phyloP scores from a whole-genome alignment of 2,888 invertebrate genomes.

The Torymus auratus region DNA sequence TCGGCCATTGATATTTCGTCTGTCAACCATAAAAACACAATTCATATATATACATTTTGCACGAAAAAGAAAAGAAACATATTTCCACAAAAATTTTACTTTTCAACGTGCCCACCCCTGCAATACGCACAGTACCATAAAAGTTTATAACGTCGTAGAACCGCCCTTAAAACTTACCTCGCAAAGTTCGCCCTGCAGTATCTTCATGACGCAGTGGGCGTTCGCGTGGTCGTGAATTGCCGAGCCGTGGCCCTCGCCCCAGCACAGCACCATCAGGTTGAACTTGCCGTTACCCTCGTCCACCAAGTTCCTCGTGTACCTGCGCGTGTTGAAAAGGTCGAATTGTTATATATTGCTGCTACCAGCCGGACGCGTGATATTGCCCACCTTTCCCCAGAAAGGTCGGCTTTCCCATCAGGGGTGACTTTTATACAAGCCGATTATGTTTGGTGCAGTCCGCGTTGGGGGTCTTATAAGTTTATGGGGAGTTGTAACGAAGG shows the following conservation, averaged over 20 bases:
- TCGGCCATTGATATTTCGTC: conserved; percentile 88
- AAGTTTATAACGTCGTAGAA: no score
- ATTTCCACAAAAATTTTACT: neutral
- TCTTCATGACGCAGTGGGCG: conserved; percentile 98
- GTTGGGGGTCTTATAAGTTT: no score
- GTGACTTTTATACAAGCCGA: no score
- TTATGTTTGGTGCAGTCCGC: no score
- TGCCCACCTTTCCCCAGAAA: no score
- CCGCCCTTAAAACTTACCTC: conserved; percentile 84
- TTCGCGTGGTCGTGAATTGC: conserved; percentile 97
- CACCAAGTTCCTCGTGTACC: conserved; percentile 97
- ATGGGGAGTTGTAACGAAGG: no score
- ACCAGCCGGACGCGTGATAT: no score
- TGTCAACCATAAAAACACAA: conserved; percentile 47
- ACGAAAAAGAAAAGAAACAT: neutral
- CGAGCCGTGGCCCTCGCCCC: conserved; percentile 97
- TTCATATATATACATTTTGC: no score
- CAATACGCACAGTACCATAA: no score
- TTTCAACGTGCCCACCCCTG: neutral
- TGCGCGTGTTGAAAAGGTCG: conserved; percentile 69
- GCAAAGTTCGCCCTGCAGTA: conserved; percentile 87
- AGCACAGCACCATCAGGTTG: conserved; percentile 98
- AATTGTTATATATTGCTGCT: no score
- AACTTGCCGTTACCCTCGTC: conserved; percentile 98
- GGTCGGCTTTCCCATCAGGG: no score